A percentile compares a stretch with the other conserved stretches of the same genome.
phyloP scores from a whole-genome alignment of 2,797 vertebrate genomes.

The Anabacerthia variegaticeps region DNA sequence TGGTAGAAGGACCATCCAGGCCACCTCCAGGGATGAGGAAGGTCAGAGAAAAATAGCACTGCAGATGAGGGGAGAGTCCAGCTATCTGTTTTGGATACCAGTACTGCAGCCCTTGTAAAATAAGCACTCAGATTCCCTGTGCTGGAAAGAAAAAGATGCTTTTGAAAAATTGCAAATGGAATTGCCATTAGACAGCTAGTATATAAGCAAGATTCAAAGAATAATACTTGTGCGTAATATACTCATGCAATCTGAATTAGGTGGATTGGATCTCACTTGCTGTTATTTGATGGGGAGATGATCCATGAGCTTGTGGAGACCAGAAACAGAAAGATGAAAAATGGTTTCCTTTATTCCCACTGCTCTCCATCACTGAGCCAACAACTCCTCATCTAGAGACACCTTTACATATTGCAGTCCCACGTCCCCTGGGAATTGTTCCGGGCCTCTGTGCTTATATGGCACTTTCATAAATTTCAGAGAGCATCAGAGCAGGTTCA shows the following conservation, averaged over 20 bases:
- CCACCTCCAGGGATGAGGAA: not conserved
- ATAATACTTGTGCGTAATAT: not conserved
- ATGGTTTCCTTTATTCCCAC: not conserved
- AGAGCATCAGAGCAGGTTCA: not conserved
- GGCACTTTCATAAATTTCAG: not conserved
- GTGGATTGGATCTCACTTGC: not conserved
- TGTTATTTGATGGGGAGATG: not conserved
- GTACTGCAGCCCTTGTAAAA: not conserved
- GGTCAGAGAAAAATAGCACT: not conserved
- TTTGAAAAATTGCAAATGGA: not conserved
- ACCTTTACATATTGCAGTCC: constrained; percentile 1
- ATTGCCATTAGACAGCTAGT: not conserved
- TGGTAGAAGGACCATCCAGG: not conserved
- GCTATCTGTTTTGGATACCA: not conserved
- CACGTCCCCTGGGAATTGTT: rapidly evolving
- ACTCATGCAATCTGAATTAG: not conserved
- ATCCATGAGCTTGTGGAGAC: not conserved
- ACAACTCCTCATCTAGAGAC: not conserved
- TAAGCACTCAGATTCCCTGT: not conserved
- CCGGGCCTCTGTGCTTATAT: not conserved
- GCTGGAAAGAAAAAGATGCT: not conserved
- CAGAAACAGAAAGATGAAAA: not conserved
- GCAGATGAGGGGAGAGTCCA: not conserved
- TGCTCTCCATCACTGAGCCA: not conserved
- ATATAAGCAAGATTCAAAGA: not conserved